Conservation (phyloP, 2,888 invertebrate species). For the Leucozona laternaria region DNA sequence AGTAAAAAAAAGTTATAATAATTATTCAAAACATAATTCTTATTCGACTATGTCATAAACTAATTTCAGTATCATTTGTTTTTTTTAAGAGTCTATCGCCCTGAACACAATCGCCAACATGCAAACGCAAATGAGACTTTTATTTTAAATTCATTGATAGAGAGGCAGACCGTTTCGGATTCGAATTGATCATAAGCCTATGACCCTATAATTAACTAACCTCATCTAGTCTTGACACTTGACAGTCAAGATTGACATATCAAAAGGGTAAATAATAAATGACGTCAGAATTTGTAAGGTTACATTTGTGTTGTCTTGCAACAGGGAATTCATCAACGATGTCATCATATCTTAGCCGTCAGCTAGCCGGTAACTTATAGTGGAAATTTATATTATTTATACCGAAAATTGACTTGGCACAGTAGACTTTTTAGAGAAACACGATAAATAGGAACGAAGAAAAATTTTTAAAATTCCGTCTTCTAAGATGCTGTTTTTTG, state of each 20-base stretch:
- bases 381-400: no score
- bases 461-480: no score
- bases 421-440: no score
- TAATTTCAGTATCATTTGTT: conserved; percentile 5
- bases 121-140: not conserved
- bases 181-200: not conserved
- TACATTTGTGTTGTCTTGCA: not conserved
- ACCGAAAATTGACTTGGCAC: no score
- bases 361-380: not conserved
- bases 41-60: conserved; percentile 12
- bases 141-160: not conserved
- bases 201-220: conserved; percentile 16
- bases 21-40: not conserved
- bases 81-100: not conserved
- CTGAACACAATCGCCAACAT: not conserved
- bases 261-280: not conserved
- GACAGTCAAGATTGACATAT: conserved; percentile 2
- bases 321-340: not conserved
- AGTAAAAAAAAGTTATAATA: conserved; percentile 5
- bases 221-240: not conserved
- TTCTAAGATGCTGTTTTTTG: no score
- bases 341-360: not conserved
- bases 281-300: not conserved
- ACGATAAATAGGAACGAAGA: no score
- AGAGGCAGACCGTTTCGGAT: not conserved